Evolutionary conservation across 92 coral and sea anemone species (phyloP), one percentile per base, ranked within the genome.

Genomic region (Palythoa caribaeorum): DNA sequence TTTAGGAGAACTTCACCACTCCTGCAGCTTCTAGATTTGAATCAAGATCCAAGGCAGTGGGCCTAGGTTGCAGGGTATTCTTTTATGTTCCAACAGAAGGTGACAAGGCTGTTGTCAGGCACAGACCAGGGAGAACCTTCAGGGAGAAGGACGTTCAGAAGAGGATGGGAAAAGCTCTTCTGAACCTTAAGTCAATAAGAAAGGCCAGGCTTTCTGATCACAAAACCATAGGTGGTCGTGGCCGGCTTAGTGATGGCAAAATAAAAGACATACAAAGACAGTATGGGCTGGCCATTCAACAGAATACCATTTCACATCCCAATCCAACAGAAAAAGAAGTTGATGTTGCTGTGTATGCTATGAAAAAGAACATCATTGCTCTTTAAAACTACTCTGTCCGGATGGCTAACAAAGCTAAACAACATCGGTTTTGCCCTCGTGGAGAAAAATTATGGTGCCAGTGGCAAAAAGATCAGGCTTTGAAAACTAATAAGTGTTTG

Each of bases 251-350:
- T 1, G 94, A 92, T 71, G 76, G 73, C 1, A 84, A 37, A 80
- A 84, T 84, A 13, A 86, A 89, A 57, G 60, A 85, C 38, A 51
- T 92, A n/a, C 94, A 92, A 57, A 92, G 80, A 39, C 76, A 89
- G 76, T 85, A 85, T 92, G 94, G 92, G 14, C 79, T 89, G 51
- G 91, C 92, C 11, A 89, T 92, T 69, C 84, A 89, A 68, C 92
- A 89, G 47, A 92, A 85, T 78, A 89, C 90, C 14, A 20, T 89
- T 38, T 78, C 86, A 70, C 65, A 86, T 14, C 28, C 71, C 21
- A 80, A 87, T 57, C 92, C 94, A 65, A 65, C 92, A 80, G 92
- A 87, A 54, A 79, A 65, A 28, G 28, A 28, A 28, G 28, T 28
- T 28, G 28, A 28, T 28, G 28, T 28, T 28, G 28, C 28, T 28